Base-by-base conservation (phyloP, 1,140 invertebrate species). In the Phymastichus coffea region DNA sequence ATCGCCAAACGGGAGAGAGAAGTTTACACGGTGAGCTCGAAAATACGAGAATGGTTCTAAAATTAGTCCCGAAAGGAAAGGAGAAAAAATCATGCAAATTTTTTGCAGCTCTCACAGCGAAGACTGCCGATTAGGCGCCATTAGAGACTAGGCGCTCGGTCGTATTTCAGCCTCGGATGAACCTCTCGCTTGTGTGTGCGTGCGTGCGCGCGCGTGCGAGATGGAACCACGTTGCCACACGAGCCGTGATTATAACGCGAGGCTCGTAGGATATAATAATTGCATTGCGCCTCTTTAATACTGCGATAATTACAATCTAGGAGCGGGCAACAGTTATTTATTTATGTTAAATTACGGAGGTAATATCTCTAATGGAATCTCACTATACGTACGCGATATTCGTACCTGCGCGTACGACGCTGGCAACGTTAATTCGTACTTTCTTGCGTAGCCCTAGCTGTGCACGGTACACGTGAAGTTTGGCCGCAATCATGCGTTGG, bases 291-390 rank as follows among this genome's bases (percentile, higher is more conserved):
- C 20, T 23, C 61, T 66, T 66, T 63, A 66, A 64, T 69, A 66
- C 68, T 69, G 64, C 65, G 66, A 65, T 71, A 66, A 71, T 71
- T 66, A 63, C 63, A 55, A 63, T 15, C n/a, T n/a, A n/a, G n/a
- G n/a, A n/a, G 57, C 48, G 59, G 22, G 53, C 59, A 49, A 28
- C 46, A 61, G 53, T 66, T 63, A 64, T 67, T 72, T 69, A 64
- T 69, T 70, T 68, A 69, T 64, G 61, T 49, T 68, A 66, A 70
- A 67, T 63, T 49, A 0, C 19, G 8, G n/a, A 17, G 62, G 43
- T 48, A 38, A 47, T 52, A 63, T 66, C 58, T 63, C 56, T 55
- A 65, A 59, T 57, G 58, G 53, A 30, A 52, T 63, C 58, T 19
- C 61, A n/a, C n/a, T n/a, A 37, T 15, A 47, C 35, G 35, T 46